Evolutionary conservation across 2,797 vertebrate species (phyloP), one percentile per base, ranked within the genome.

Genomic region (Lagodon rhomboides): DNA sequence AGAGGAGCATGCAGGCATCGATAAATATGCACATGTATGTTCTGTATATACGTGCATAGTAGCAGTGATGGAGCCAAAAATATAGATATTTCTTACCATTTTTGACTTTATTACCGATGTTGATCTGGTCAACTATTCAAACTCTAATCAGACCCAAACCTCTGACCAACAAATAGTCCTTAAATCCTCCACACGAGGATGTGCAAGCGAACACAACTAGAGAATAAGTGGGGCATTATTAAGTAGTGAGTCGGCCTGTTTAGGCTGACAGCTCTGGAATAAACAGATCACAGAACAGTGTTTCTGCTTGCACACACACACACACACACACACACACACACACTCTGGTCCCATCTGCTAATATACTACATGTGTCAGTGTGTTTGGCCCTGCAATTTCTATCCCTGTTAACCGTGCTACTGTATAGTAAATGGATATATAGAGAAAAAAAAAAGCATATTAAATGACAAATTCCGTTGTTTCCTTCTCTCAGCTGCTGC

Each of bases 211-310:
- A 63, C 23, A 65, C 18, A 60, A 22, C 15, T 12, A 54, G 22
- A 54, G 22, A 53, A 94, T 95, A 96, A 96, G 93, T 95, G 95
- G 95, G 95, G 95, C 95, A 95, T 97, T 96, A 96, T 96, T 97
- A 96, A 96, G 96, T 96, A 94, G 96, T 96, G 96, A 97, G 96
- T 96, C 95, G 95, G 95, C 95, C 95, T 43, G 96, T 97, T 97
- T 96, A 96, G 95, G 93, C 95, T 95, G 95, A 96, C 96, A 96
- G 83, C 96, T 97, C 96, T 96, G 96, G 95, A 96, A 95, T 61
- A 95, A 96, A 96, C 96, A 96, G 96, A 96, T 95, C 96, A 96
- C 96, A 64, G 95, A 96, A 96, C 96, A 96, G 96, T 96, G n/a
- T 96, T 96, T 95, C 96, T 96, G 95, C 96, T 97, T 95, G 96